Base-by-base conservation (phyloP, 2,113 vertebrate genomes). In the Onychostruthus taczanowskii region DNA sequence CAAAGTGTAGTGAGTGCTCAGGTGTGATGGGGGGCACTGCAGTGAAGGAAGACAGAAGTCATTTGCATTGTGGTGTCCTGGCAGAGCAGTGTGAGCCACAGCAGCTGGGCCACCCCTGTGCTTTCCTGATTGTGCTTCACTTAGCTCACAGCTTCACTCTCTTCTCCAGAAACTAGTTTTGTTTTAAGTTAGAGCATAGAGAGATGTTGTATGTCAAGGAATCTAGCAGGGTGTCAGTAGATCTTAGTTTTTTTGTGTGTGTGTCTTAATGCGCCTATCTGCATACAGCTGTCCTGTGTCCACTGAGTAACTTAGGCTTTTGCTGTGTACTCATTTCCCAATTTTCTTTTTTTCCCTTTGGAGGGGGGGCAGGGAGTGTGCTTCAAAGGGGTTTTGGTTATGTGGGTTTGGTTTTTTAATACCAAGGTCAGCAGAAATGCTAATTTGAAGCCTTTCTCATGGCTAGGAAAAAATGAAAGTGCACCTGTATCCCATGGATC, bases 301-400 rank as follows among this genome's bases (percentile, higher is more conserved):
- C 13, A 30, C 18, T 1, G 6, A 79, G 44, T 39, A 55, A 80
- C 37, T 61, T 28, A 41, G 28, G 41, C n/a, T 84, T 88, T 67
- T 73, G 52, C 46, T 66, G 20, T 4, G 6, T 47, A 62, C 10
- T 59, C 13, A 56, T 43, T 84, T 73, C 55, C 12, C 44, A 23
- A 2, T 67, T 80, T 72, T 15, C 5, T 24, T 30, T 33, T 18
- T 41, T 55, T 16, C 9, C 8, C 26, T 52, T 56, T 72, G 2
- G 3, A 2, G 7, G 4, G 21, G 11, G 26, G 2, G 1, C 26
- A 10, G 23, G 3, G 1, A 30, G 7, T 27, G 30, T 85, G 43
- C 35, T 79, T 90, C 70, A 83, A 70, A 58, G 13, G 9, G 20
- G 9, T 16, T 78, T 78, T 75, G 50, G 33, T 82, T 43, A 5